These are phyloP conservation scores for Leucoma salicis DNA, from an alignment of 2,888 invertebrate genomes.

Conservation along the genomic window DNA sequence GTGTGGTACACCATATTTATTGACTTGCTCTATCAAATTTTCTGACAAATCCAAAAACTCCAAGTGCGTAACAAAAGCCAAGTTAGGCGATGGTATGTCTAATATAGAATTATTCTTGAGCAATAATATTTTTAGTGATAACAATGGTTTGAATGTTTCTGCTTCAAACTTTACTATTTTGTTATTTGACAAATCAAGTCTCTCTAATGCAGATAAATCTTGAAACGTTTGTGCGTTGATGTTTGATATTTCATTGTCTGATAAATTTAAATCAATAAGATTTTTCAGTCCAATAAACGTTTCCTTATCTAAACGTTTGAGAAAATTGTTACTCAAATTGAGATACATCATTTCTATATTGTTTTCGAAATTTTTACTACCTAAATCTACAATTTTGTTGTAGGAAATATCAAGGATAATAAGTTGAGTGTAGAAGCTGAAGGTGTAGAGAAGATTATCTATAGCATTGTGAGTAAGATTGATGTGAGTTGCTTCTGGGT, in stretches of 20 bases:
- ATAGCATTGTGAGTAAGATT: constrained; percentile 93
- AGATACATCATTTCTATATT: constrained; percentile 88
- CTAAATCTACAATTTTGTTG: constrained; percentile 90
- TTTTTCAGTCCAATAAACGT: constrained; percentile 88
- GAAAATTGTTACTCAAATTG: constrained; percentile 89
- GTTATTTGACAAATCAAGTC: constrained; percentile 89
- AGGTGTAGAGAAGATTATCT: constrained; percentile 88
- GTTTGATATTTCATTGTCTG: constrained; percentile 88
- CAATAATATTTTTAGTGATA: constrained; percentile 86
- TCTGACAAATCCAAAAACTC: constrained; percentile 89
- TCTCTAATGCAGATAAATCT: constrained; percentile 87
- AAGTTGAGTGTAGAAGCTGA: constrained; percentile 90
- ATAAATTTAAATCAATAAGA: constrained; percentile 86
- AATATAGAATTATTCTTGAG: constrained; percentile 90
- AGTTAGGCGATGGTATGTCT: constrained; percentile 87
- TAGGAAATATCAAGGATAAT: constrained; percentile 90
- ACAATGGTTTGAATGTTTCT: constrained; percentile 86
- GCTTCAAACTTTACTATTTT: constrained; percentile 87
- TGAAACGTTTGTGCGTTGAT: constrained; percentile 89
- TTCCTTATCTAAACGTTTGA: constrained; percentile 87
- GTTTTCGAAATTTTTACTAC: constrained; percentile 90
- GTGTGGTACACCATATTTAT: constrained; percentile 87
- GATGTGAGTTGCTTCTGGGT: constrained; percentile 92
- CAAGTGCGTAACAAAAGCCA: constrained; percentile 85
- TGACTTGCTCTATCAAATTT: constrained; percentile 89